Conservation (phyloP, 2,797 vertebrate species). For the Sandelia bainsii region DNA sequence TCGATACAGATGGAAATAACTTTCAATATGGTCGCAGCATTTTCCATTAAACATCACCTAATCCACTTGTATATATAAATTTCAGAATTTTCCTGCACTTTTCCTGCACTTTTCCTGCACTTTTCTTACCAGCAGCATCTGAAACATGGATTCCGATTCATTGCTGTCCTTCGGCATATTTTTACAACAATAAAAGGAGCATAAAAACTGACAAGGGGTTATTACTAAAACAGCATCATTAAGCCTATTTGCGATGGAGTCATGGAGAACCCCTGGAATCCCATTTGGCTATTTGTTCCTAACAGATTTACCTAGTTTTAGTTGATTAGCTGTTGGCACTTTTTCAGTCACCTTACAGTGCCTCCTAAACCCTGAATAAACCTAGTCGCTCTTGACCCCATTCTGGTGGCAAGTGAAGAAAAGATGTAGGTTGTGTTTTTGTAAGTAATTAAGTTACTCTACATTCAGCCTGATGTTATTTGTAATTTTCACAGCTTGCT, state of each 20-base stretch:
- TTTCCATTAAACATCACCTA: conserved; percentile 7
- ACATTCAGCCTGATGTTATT: conserved; percentile 38
- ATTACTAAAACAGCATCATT: conserved; percentile 11
- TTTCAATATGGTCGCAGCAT: not conserved
- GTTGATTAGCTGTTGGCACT: conserved; percentile 53
- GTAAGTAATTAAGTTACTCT: conserved; percentile 19
- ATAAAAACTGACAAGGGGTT: conserved; percentile 6
- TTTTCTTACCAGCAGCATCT: too few species aligned
- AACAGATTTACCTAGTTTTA: conserved; percentile 52
- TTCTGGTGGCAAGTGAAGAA: conserved; percentile 33
- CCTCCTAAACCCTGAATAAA: conserved; percentile 41
- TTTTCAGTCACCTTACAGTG: conserved; percentile 34
- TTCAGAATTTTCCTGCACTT: conserved; percentile 11
- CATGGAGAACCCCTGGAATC: conserved; percentile 12
- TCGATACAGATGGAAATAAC: conserved; percentile 10
- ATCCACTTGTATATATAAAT: conserved; percentile 9
- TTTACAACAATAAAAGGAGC: conserved; percentile 7
- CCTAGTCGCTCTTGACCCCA: conserved; percentile 17
- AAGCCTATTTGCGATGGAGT: conserved; percentile 1
- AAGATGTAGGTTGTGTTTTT: conserved; percentile 21
- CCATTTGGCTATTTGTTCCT: conserved; percentile 34
- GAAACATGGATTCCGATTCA: conserved; percentile 7
- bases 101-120: not conserved
- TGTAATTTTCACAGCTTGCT: conserved; percentile 38
- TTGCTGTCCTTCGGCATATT: not conserved